Evolutionary conservation across 2,113 vertebrate genomes (phyloP).

Genomic region (Dendropsophus ebraccatus): DNA sequence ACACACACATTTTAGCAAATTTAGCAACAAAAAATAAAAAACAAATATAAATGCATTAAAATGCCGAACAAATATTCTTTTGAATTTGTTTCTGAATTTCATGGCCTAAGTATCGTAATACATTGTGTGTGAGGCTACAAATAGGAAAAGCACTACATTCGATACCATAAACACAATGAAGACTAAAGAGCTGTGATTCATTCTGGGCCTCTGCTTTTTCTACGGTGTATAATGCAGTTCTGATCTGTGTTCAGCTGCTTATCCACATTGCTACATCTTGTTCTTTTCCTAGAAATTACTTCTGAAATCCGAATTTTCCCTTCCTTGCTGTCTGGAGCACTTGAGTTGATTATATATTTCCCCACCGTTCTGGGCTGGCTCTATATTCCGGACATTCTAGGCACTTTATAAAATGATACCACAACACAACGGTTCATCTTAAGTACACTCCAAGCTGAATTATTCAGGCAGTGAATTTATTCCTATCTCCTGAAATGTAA

Average conservation of each 20-base stretch:
- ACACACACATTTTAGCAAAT: too few species aligned
- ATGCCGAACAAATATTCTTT: background rate
- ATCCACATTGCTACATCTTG: constrained; percentile 46
- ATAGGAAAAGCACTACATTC: constrained; percentile 6
- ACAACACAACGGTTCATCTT: constrained; percentile 29
- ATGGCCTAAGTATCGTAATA: background rate
- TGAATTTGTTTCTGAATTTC: background rate
- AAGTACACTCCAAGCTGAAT: constrained; percentile 42
- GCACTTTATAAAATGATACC: constrained; percentile 42
- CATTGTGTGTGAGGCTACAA: background rate
- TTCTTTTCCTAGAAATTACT: constrained; percentile 40
- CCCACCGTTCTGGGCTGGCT: constrained; percentile 29
- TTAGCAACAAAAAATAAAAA: background rate
- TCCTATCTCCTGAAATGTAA: constrained; percentile 5
- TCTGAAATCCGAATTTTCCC: constrained; percentile 41
- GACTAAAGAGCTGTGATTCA: constrained; percentile 12
- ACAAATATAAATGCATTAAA: background rate
- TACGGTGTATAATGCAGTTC: constrained; percentile 26
- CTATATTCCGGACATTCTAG: constrained; percentile 10
- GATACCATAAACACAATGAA: constrained; percentile 23
- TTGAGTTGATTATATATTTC: constrained; percentile 57
- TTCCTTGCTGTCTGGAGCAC: constrained; percentile 39
- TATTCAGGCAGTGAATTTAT: constrained; percentile 16
- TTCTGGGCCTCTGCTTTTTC: constrained; percentile 12
- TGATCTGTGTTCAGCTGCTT: constrained; percentile 32